Conservation (phyloP, 2,113 vertebrate genomes). For the Felis chaus region DNA sequence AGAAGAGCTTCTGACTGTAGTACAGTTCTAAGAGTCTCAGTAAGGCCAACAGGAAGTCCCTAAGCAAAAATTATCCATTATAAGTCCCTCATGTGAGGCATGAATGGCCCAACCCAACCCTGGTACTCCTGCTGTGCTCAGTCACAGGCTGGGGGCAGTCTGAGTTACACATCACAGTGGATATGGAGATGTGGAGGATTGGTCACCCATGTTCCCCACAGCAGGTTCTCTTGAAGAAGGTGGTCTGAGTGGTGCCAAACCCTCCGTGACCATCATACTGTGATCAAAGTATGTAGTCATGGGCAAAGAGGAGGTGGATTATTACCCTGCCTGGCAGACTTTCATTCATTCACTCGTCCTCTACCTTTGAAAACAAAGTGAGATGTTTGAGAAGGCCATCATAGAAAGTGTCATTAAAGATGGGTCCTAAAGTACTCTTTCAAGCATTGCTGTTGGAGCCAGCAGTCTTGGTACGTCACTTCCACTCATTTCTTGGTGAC, state of each 20-base stretch:
- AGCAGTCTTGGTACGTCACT: not conserved
- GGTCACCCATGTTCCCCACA: not conserved
- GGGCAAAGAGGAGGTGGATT: not conserved
- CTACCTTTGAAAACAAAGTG: not conserved
- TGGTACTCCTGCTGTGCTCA: not conserved
- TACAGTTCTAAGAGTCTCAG: not conserved
- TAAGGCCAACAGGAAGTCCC: not conserved
- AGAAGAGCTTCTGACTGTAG: not conserved
- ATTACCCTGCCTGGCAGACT: not conserved
- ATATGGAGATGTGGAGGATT: not conserved
- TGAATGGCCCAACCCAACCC: no score
- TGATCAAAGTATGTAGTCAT: not conserved
- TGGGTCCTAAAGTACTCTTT: not conserved
- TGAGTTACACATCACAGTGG: not conserved
- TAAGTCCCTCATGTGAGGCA: not conserved
- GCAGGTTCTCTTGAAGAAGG: not conserved
- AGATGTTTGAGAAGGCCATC: not conserved
- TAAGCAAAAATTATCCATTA: not conserved
- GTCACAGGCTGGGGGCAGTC: not conserved
- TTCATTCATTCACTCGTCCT: not conserved
- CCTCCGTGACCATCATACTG: not conserved
- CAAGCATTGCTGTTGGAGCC: not conserved
- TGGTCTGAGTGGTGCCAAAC: not conserved
- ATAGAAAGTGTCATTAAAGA: not conserved
- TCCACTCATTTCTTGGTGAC: not conserved